Evolutionary conservation across 2,797 vertebrate genomes (phyloP).

Genomic region (Fistularia tabacaria): DNA sequence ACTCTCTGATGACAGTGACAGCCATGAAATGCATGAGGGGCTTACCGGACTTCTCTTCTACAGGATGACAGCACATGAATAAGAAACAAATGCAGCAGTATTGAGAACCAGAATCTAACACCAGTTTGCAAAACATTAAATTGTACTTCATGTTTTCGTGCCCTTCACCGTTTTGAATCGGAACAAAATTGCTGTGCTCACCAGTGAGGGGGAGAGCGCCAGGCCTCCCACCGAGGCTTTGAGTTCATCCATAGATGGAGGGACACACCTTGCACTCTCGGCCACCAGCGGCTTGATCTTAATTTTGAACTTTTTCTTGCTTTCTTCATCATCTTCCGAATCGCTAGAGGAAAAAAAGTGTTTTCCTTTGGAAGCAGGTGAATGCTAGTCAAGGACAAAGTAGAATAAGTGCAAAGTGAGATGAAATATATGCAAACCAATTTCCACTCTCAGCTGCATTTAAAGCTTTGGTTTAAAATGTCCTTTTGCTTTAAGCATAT

Average conservation of each 20-base stretch:
- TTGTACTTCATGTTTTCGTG: not conserved
- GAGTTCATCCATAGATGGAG: conserved; percentile 89
- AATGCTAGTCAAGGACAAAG: conserved; percentile 77
- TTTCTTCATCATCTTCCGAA: conserved; percentile 94
- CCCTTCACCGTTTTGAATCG: not conserved
- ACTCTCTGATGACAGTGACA: not conserved
- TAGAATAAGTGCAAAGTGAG: not conserved
- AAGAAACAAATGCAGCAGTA: conserved; percentile 18
- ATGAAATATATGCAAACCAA: not conserved
- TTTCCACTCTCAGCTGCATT: conserved; percentile 3
- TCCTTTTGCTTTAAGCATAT: not conserved
- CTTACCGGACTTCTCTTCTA: conserved; percentile 98
- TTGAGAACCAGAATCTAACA: conserved; percentile 10
- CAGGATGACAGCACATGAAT: conserved; percentile 29
- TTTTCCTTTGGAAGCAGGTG: conserved; percentile 88
- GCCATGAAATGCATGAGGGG: conserved; percentile 7
- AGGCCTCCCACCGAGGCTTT: conserved; percentile 93
- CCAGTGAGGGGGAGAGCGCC: conserved; percentile 92
- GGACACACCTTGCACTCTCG: conserved; percentile 79
- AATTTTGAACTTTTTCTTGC: conserved; percentile 92
- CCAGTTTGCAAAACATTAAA: not conserved
- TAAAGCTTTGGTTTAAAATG: not conserved
- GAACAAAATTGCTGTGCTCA: conserved; percentile 64
- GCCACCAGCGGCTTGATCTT: conserved; percentile 92
- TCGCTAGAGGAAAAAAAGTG: conserved; percentile 96